Base-by-base conservation (phyloP, 2,113 vertebrate species). In the Atrichornis clamosus region DNA sequence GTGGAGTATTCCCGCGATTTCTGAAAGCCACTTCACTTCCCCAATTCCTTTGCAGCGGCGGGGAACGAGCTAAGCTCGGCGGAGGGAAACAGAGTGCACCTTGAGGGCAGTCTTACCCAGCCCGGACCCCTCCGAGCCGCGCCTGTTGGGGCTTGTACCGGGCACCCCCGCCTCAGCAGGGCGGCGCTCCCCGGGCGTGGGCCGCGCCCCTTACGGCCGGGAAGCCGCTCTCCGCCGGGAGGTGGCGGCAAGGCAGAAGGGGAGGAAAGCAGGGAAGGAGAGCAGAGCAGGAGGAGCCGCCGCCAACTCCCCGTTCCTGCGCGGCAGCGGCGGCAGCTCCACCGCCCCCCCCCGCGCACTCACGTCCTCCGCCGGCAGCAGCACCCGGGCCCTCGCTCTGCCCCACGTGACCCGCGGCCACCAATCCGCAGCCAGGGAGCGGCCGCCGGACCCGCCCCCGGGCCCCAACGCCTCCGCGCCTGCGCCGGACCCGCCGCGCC, bases 1-100 rank as follows among this genome's bases (percentile, higher is more conserved):
- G n/a, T n/a, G 0, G 4, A 2, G 1, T 6, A 7, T 3, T 10
- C 33, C 5, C 15, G 10, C 12, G 0, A 5, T 19, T 46, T 13
- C 80, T 10, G 41, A 18, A 32, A 24, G 33, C 30, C 33, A 3
- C 24, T 27, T 8, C 53, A 15, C 13, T 13, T 9, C 13, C 58
- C 9, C 42, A 44, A 0, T 63, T 13, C 33, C 19, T 7, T 13
- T 3, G 35, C 47, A 18, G 46, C 12, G 21, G 41, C 20, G 5
- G 2, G 15, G 6, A 37, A 37, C 5, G 8, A 24, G 21, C 41
- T 9, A 2, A 28, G 19, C 53, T 2, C 9, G 4, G 44, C 44
- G 9, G 30, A 52, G 18, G 1, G 6, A 39, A 30, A 1, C 15
- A 33, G 11, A 27, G 55, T 37, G 33, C 33, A 44, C 37, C 33